phyloP scores from a whole-genome alignment of 2,113 vertebrate genomes.

The Peromyscus californicus region DNA sequence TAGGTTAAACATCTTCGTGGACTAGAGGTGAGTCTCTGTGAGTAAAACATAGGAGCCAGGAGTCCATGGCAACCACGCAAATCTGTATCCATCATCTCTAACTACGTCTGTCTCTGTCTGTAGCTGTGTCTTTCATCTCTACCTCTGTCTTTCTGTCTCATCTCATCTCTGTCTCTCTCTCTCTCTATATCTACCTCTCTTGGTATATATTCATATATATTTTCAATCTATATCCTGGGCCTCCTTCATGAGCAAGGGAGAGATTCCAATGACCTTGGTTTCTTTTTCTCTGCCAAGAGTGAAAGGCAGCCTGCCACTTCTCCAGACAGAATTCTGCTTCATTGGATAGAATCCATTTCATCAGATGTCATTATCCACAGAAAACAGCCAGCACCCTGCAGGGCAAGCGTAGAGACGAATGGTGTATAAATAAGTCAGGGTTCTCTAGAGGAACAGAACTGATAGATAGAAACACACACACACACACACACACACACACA shows the following conservation, averaged over 20 bases:
- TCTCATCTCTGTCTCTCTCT: neutral
- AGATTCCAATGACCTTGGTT: neutral
- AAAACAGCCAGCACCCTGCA: neutral
- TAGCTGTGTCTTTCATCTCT: neutral
- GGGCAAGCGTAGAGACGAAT: neutral
- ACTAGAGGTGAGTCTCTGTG: neutral
- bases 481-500: neutral
- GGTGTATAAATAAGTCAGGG: neutral
- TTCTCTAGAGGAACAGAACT: neutral
- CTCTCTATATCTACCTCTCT: neutral
- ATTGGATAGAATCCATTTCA: neutral
- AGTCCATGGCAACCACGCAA: neutral
- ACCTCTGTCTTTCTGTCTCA: neutral
- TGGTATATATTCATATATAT: fast-evolving
- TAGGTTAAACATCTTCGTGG: neutral
- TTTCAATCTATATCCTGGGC: too few species aligned
- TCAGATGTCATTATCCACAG: neutral
- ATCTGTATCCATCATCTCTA: neutral
- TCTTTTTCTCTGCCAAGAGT: neutral
- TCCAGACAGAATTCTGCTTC: neutral
- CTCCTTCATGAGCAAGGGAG: neutral
- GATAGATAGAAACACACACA: neutral
- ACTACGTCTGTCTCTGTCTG: neutral
- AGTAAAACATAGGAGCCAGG: neutral
- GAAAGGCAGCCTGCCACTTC: neutral